A percentile compares a stretch with the other conserved stretches of the same genome.
phyloP scores from a whole-genome alignment of 2,113 vertebrate species.

The Tauraco erythrolophus region DNA sequence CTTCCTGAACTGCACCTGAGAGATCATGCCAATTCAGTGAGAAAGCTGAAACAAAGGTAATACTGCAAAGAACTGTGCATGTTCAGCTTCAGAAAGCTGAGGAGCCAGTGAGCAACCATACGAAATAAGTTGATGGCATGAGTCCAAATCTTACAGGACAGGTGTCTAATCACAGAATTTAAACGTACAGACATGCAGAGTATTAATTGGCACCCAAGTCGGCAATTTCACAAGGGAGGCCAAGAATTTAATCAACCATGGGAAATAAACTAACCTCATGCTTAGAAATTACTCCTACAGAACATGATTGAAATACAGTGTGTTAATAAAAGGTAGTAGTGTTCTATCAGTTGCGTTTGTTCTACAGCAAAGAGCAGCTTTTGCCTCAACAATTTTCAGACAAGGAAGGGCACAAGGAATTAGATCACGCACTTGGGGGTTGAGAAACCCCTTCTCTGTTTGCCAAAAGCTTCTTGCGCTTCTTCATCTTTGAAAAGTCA shows the following conservation, averaged over 20 bases:
- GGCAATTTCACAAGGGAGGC: constrained; percentile 44
- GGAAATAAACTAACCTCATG: constrained; percentile 23
- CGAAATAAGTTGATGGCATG: not conserved
- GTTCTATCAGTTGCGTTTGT: not conserved
- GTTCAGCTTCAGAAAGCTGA: not conserved
- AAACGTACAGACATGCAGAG: constrained; percentile 19
- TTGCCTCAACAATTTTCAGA: not conserved
- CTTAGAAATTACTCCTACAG: not conserved
- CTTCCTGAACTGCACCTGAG: not conserved
- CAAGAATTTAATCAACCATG: constrained; percentile 61
- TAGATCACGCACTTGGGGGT: not conserved
- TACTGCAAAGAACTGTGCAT: not conserved
- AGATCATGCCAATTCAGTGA: not conserved
- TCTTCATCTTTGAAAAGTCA: not conserved
- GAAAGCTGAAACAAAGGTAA: not conserved
- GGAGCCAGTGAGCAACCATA: not conserved
- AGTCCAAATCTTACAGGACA: constrained; percentile 43
- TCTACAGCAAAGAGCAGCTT: not conserved
- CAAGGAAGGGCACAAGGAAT: not conserved
- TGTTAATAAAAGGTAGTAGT: not conserved
- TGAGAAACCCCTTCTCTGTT: not conserved
- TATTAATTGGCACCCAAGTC: constrained; percentile 53
- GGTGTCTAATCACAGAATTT: constrained; percentile 54
- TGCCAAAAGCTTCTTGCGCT: not conserved
- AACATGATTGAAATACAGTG: not conserved